Evolutionary conservation across 2,797 vertebrate genomes (phyloP).

Genomic region (Pseudochirops corinnae): DNA sequence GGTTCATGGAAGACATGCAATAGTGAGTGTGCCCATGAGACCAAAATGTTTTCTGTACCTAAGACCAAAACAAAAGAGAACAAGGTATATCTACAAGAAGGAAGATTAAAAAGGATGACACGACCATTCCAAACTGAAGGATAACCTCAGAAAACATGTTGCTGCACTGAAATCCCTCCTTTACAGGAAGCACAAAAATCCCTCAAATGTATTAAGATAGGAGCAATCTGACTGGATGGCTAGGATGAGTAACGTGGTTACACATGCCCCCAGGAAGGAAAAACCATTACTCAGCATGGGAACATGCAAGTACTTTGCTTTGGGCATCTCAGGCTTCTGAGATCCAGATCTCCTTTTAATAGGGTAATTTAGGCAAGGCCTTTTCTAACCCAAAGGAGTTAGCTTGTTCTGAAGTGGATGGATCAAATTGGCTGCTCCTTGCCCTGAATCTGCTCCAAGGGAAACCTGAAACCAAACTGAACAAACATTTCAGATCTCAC

Average conservation of each 20-base stretch:
- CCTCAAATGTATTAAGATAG: background rate
- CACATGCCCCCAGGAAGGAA: background rate
- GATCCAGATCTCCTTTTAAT: background rate
- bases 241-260: background rate
- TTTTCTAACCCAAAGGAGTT: background rate
- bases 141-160: constrained; percentile 41
- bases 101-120: background rate
- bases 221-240: background rate
- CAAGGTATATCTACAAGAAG: fast-evolving
- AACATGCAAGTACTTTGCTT: background rate
- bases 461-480: background rate
- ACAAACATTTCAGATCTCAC: background rate
- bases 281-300: background rate
- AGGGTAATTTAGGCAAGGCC: background rate
- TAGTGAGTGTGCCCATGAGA: constrained; percentile 6
- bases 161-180: background rate
- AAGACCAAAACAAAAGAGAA: constrained; percentile 39
- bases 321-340: background rate
- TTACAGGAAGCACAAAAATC: background rate
- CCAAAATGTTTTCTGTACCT: constrained; percentile 28
- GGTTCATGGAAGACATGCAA: constrained; percentile 4
- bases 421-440: background rate
- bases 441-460: background rate
- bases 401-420: background rate
- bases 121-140: constrained; percentile 36